Evolutionary conservation across 2,797 vertebrate genomes (phyloP), one percentile per base, ranked within the genome.

Genomic region (Oreonectes daqikongensis): DNA sequence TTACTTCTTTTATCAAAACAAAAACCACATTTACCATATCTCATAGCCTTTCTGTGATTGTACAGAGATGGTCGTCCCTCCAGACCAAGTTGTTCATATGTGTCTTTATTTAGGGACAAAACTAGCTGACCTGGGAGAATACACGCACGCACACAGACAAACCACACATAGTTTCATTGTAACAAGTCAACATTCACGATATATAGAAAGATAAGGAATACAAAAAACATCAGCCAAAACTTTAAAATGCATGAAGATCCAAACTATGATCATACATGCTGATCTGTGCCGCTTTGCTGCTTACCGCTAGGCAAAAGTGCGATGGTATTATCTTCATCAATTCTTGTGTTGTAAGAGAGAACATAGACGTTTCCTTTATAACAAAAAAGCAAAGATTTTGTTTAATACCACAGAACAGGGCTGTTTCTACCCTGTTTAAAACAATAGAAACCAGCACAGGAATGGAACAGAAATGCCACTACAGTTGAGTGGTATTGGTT

Each of bases 91-190:
- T 94, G 84, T 86, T 99, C 94, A 0, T 95, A 99, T 0, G 95
- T 94, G 84, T 98, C 96, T 85, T 97, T 99, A 82, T 96, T 93
- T 80, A 95, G 88, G 24, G 94, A 95, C 3, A 96, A 81, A 85
- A 95, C 91, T 73, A 92, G 86, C n/a, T 46, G 85, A 38, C 88
- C 86, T 87, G 18, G 5, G 8, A 10, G 2, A 12, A 18, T 28
- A 18, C 10, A 52, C 17, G 44, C n/a, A n/a, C 2, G 50, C 10
- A 55, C 3, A 24, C 30, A 22, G 3, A 60, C 0, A 52, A 53
- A 6, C 1, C 4, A 32, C 9, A 60, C 18, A 32, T 1, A 5
- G 10, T 28, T 9, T 3, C n/a, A n/a, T 10, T 55, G 17, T 26
- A 17, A 22, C 32, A 42, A 22, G 5, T 12, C 1, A 14, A 38